Conservation (phyloP, 2,888 invertebrate genomes). For the Melikaiella ostensackeni region DNA sequence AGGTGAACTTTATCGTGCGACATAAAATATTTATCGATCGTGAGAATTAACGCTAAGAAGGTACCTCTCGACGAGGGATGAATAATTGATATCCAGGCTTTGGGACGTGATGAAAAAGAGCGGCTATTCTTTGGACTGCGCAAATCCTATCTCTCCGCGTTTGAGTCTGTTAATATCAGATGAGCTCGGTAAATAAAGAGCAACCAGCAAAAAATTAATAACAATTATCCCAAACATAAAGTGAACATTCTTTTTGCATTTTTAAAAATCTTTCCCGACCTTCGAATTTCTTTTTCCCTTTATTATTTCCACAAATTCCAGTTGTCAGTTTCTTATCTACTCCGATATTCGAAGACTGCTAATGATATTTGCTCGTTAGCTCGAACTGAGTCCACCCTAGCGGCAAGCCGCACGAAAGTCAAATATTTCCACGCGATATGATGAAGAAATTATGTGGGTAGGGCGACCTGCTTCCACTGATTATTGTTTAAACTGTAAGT, state of each 20-base stretch:
- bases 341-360: conserved; percentile 48
- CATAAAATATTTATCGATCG: conserved; percentile 31
- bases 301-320: neutral
- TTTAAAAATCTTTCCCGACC: conserved; percentile 38
- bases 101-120: conserved; percentile 16
- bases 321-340: conserved; percentile 33
- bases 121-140: neutral
- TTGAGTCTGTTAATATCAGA: neutral
- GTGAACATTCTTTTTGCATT: conserved; percentile 10
- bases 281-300: neutral
- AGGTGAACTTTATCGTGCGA: conserved; percentile 22
- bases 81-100: conserved; percentile 20
- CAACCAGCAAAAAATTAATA: neutral
- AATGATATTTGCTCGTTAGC: conserved; percentile 57
- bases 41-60: conserved; percentile 30
- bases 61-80: conserved; percentile 13
- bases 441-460: conserved; percentile 50
- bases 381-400: conserved; percentile 45
- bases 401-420: conserved; percentile 45
- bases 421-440: conserved; percentile 49
- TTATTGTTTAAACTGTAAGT: conserved; percentile 54
- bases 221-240: neutral
- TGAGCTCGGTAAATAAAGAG: neutral
- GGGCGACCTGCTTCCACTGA: conserved; percentile 49
- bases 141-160: neutral